These are phyloP conservation scores for Drosophila niveifrons DNA, from an alignment of 2,888 invertebrate genomes.

Conservation along the genomic window DNA sequence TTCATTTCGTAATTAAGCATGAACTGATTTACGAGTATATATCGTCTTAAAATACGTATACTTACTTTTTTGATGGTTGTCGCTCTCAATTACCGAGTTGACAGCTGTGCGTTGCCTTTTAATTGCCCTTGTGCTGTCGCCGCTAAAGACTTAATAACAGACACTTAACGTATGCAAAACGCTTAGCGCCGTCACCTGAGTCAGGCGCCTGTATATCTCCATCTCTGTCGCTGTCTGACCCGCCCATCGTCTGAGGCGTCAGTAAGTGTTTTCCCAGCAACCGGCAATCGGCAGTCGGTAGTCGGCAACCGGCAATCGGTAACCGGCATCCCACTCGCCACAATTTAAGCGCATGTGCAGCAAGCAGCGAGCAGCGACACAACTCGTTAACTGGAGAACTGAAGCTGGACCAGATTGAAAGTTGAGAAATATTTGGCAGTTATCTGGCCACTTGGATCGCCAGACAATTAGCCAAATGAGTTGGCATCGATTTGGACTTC, in stretches of 20 bases:
- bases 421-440: conserved; percentile 35
- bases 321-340: conserved; percentile 12
- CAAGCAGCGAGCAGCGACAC: too few relatives aligned
- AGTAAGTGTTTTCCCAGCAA: conserved; percentile 41
- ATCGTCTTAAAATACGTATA: background rate
- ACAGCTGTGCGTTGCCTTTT: conserved; percentile 45
- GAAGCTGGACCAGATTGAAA: background rate
- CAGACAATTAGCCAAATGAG: conserved; percentile 76
- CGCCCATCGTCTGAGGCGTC: conserved; percentile 25
- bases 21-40: conserved; percentile 6
- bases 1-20: background rate
- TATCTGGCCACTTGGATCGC: conserved; percentile 62
- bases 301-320: background rate
- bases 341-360: conserved; percentile 62
- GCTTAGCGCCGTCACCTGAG: conserved; percentile 68
- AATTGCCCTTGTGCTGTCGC: conserved; percentile 58
- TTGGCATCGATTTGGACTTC: conserved; percentile 54
- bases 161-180: conserved; percentile 60
- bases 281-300: background rate
- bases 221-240: conserved; percentile 41
- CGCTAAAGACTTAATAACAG: conserved; percentile 60
- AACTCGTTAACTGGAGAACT: conserved; percentile 1
- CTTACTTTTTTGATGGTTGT: background rate
- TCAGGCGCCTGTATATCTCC: conserved; percentile 60
- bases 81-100: conserved; percentile 32